Conservation (phyloP, 2,113 vertebrate genomes). For the Tetrao urogallus region DNA sequence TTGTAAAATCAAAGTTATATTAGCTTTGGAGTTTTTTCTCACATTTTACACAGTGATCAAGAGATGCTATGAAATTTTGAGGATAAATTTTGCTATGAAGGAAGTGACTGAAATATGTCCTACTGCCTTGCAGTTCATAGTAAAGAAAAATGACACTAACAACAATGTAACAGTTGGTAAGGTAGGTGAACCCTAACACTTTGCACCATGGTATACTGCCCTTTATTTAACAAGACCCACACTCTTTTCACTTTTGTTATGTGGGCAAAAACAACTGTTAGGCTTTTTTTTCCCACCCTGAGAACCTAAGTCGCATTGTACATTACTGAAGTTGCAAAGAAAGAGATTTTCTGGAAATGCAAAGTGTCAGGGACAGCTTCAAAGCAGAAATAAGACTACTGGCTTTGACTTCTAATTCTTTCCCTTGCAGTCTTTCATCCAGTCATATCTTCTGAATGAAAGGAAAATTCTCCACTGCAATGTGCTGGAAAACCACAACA, state of each 20-base stretch:
- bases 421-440: background rate
- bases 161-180: background rate
- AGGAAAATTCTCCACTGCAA: background rate
- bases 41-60: constrained; percentile 28
- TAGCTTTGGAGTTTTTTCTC: constrained; percentile 18
- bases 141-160: constrained; percentile 8
- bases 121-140: background rate
- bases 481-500: background rate
- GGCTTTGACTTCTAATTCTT: background rate
- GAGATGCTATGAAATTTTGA: background rate
- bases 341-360: background rate
- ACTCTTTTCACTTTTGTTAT: background rate
- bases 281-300: background rate
- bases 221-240: background rate
- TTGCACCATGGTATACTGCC: background rate
- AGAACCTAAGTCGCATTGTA: background rate
- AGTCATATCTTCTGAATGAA: background rate
- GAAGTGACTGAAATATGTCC: constrained; percentile 17
- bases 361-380: background rate
- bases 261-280: background rate
- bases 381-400: background rate
- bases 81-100: constrained; percentile 9
- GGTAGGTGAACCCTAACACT: background rate
- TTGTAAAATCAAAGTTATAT: constrained; percentile 9
- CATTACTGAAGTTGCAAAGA: background rate